These are phyloP conservation scores for Saturnia pavonia DNA, from an alignment of 2,888 invertebrate genomes.

Conservation along the genomic window DNA sequence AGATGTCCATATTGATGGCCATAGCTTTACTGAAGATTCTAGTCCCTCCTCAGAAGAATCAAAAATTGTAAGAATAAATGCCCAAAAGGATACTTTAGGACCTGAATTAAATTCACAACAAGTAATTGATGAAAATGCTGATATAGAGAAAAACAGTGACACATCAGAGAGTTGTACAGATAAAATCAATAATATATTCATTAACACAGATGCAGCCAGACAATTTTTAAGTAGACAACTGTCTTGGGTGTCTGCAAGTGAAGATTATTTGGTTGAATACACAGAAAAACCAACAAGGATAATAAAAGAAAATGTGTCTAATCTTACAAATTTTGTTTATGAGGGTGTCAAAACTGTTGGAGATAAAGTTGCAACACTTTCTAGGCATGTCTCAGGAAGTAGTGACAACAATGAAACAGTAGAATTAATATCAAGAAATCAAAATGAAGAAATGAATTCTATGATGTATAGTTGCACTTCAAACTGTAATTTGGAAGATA, in stretches of 20 bases:
- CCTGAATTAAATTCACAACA: slow-evolving; percentile 47
- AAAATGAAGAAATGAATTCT: slow-evolving; percentile 76
- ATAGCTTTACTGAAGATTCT: slow-evolving; percentile 80
- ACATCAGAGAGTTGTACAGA: slow-evolving; percentile 55
- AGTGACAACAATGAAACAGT: slow-evolving; percentile 84
- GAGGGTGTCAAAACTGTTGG: slow-evolving; percentile 89
- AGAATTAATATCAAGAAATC: slow-evolving; percentile 70
- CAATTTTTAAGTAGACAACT: slow-evolving; percentile 89
- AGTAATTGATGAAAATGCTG: slow-evolving; percentile 49
- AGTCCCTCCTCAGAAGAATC: slow-evolving; percentile 82
- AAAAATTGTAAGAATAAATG: slow-evolving; percentile 70
- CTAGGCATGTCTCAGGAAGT: slow-evolving; percentile 88
- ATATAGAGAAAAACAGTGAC: slow-evolving; percentile 53
- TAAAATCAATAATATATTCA: slow-evolving; percentile 85
- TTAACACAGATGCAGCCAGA: slow-evolving; percentile 89
- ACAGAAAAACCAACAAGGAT: slow-evolving; percentile 85
- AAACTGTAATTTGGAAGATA: slow-evolving; percentile 81
- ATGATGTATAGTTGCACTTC: slow-evolving; percentile 71
- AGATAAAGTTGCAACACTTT: slow-evolving; percentile 87
- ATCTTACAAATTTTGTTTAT: slow-evolving; percentile 87
- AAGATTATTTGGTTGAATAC: slow-evolving; percentile 85
- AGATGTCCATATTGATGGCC: slow-evolving; percentile 80
- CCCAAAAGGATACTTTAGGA: slow-evolving; percentile 55
- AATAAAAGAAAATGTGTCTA: slow-evolving; percentile 88
- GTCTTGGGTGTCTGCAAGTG: slow-evolving; percentile 87